Conservation (phyloP, 2,888 invertebrate genomes). For the Sinopyrophorus schimmeli region DNA sequence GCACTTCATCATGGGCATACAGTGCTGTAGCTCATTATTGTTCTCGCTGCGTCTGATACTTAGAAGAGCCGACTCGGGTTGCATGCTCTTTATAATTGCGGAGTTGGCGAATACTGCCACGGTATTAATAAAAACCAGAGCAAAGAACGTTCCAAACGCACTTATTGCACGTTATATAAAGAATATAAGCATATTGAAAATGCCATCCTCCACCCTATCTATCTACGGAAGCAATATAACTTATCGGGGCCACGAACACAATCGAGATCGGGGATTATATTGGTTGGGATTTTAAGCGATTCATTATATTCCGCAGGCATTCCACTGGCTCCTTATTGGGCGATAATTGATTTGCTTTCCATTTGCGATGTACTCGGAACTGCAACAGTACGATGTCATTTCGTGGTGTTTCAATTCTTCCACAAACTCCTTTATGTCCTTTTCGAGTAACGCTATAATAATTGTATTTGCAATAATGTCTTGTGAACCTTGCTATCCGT, state of each 20-base stretch:
- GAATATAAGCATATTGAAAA: constrained; percentile 54
- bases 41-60: constrained; percentile 28
- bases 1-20: constrained; percentile 34
- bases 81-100: constrained; percentile 33
- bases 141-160: constrained; percentile 40
- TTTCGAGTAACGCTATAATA: constrained; percentile 26
- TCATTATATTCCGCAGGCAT: constrained; percentile 50
- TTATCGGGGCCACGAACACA: constrained; percentile 34
- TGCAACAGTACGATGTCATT: constrained; percentile 21
- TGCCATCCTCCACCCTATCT: constrained; percentile 45
- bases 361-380: constrained; percentile 27
- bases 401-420: constrained; percentile 26
- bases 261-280: constrained; percentile 44
- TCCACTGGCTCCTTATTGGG: constrained; percentile 38
- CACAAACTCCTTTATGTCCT: constrained; percentile 21
- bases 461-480: constrained; percentile 15
- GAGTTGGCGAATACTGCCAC: constrained; percentile 30
- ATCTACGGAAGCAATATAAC: constrained; percentile 45
- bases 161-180: constrained; percentile 47
- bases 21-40: constrained; percentile 34
- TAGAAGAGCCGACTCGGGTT: constrained; percentile 21
- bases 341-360: constrained; percentile 37
- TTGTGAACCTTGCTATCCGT: constrained; percentile 24
- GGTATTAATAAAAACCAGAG: constrained; percentile 41
- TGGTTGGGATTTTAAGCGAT: constrained; percentile 51